These are phyloP conservation scores for Aquila chrysaetos DNA, from an alignment of 2,797 vertebrate species.

Conservation along the genomic window DNA sequence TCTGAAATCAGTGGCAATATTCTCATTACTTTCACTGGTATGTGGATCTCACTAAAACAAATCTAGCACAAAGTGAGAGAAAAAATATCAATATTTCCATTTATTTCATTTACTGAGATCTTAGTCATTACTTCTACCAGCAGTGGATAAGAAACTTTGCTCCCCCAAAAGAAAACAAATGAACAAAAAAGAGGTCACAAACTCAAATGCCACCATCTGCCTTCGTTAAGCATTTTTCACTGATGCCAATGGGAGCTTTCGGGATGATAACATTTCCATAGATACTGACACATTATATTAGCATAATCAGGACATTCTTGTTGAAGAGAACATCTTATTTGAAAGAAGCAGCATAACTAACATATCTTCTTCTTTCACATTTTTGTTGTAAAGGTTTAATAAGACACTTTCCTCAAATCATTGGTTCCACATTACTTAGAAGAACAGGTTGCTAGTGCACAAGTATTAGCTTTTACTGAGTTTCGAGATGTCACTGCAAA, in stretches of 20 bases:
- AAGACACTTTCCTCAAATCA: not conserved
- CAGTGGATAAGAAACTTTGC: not conserved
- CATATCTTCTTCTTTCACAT: not conserved
- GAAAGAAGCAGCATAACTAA: not conserved
- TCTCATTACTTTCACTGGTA: not conserved
- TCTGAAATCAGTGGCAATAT: not conserved
- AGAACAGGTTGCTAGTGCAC: not conserved
- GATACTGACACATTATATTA: not conserved
- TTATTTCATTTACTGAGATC: not conserved
- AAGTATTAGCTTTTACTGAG: not conserved
- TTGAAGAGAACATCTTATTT: not conserved
- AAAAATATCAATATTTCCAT: not conserved
- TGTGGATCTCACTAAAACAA: not conserved
- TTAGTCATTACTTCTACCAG: not conserved
- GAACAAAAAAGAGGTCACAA: not conserved
- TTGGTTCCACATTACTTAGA: not conserved
- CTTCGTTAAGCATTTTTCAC: not conserved
- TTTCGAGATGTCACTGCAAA: not conserved
- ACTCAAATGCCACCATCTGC: not conserved
- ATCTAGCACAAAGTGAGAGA: not conserved
- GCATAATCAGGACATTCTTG: not conserved
- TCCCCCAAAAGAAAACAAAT: not conserved
- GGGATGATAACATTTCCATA: not conserved
- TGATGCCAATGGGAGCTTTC: not conserved
- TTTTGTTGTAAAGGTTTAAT: not conserved